Base-by-base conservation (phyloP, 2,888 invertebrate species). In the Drosophila multiciliata region DNA sequence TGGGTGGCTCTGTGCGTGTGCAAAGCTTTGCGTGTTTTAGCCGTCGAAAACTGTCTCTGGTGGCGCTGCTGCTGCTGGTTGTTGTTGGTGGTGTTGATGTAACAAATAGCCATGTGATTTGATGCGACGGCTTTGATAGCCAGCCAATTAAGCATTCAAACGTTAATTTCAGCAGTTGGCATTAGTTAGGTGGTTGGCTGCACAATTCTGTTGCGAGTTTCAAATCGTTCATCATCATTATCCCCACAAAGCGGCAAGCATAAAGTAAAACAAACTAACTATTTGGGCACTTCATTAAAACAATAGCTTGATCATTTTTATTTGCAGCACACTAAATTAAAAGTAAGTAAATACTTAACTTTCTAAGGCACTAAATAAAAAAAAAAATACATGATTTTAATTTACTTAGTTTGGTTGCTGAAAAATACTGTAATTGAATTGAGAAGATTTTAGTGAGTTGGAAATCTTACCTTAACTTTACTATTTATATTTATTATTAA, bases 101-200 rank as follows among this genome's bases (percentile, higher is more conserved):
- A 88, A 85, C 85, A 85, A 85, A 85, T 85, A 88, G 85, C 86
- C 85, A 86, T 86, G 88, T 88, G 85, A 86, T 86, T 86, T 86
- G 86, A 86, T 86, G 81, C 85, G 87, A 84, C 84, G 84, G 83
- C 85, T 81, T 50, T 83, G 85, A 84, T 87, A 87, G 83, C 74
- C 88, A 73, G 81, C 88, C 84, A 85, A 87, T 85, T 85, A 85
- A 85, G 88, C 84, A 87, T 87, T 85, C 83, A 87, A 81, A 87
- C 88, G 84, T 85, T 83, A 82, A 84, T 84, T 84, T 84, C 71
- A 75, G 83, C 76, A 87, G 83, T 79, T 79, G 76, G 79, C 85
- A 83, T 85, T 85, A 83, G 83, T 81, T 83, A 76, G 84, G 59
- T 62, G 85, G 74, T 73, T 68, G 76, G 57, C 50, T 45, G 40